Evolutionary conservation across 2,888 invertebrate genomes (phyloP).

Genomic region (Apotomis capreana): DNA sequence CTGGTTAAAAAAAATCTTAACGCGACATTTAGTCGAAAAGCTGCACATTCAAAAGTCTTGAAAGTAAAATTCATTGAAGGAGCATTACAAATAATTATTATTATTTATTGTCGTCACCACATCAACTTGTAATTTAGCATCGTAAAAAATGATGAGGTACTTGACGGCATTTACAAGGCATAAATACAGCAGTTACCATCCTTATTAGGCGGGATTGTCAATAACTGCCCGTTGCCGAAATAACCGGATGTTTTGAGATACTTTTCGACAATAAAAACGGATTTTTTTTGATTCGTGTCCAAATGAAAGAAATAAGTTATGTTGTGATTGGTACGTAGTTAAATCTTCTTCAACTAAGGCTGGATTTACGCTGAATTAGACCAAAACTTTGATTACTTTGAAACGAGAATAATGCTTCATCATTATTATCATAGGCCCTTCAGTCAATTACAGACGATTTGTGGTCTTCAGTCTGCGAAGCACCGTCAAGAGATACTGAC

Average conservation of each 20-base stretch:
- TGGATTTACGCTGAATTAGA: too few species aligned
- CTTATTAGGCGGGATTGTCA: constrained; percentile 16
- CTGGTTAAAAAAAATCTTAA: too few species aligned
- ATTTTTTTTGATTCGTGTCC: constrained; percentile 5
- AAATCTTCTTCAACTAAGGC: too few species aligned
- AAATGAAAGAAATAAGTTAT: too few species aligned
- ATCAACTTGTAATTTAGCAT: constrained; percentile 34
- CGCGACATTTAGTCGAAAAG: too few species aligned
- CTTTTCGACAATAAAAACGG: constrained; percentile 27
- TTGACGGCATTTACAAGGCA: constrained; percentile 24
- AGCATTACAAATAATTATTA: constrained; percentile 4
- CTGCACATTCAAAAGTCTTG: not conserved
- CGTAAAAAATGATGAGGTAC: constrained; percentile 35
- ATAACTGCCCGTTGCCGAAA: constrained; percentile 10
- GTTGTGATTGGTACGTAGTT: too few species aligned
- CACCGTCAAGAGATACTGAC: too few species aligned
- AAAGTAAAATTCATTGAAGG: not conserved
- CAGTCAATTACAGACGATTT: too few species aligned
- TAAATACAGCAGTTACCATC: constrained; percentile 17
- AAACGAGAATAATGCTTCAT: too few species aligned
- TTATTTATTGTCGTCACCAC: constrained; percentile 12
- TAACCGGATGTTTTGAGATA: constrained; percentile 29
- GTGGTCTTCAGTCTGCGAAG: too few species aligned
- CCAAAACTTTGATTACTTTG: too few species aligned
- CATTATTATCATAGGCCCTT: too few species aligned